Evolutionary conservation across 2,113 vertebrate genomes (phyloP), one percentile per base, ranked within the genome.

Genomic region (Fukomys damarensis): DNA sequence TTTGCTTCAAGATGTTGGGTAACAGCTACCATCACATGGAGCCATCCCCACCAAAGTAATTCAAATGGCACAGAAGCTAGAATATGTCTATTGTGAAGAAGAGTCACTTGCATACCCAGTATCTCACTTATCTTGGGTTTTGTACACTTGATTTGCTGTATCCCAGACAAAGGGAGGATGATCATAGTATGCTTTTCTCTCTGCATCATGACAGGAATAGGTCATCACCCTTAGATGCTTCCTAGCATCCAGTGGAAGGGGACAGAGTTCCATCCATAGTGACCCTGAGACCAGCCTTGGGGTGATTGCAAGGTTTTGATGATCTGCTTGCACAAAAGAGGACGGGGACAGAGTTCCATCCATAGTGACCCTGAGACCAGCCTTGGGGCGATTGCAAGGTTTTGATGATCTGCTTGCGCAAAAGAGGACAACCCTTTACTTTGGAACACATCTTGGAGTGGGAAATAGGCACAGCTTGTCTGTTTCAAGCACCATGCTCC

Each of bases 401-500:
- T 86, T 86, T 54, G 17, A 56, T 52, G 61, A 59, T 82, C 46
- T 54, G 65, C n/a, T 46, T 79, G 30, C 72, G 1, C 43, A 52
- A 52, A 68, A 17, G 65, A 28, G 35, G 46, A 4, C 10, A 19
- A 5, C 0, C 46, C 11, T 32, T 81, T 94, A 52, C 30, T 88
- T 82, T 63, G 43, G 54, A 82, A 52, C 22, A 49, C 58, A 24
- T 46, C 46, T 68, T 1, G 9, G 65, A 72, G 54, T 72, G 22
- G 83, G 72, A 80, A 82, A 38, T 8, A 35, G 5, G 20, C 30
- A 0, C 16, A 85, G 56, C 54, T 80, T 84, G 38, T 97, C 93
- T 70, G 35, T 95, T 58, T 88, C 94, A 90, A 95, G 86, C 43
- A 66, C 77, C 4, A 2, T 17, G 28, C 83, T 89, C 82, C 89